Evolutionary conservation across 2,797 vertebrate genomes (phyloP), one percentile per base, ranked within the genome.

Genomic region (Kryptopterus vitreolus): DNA sequence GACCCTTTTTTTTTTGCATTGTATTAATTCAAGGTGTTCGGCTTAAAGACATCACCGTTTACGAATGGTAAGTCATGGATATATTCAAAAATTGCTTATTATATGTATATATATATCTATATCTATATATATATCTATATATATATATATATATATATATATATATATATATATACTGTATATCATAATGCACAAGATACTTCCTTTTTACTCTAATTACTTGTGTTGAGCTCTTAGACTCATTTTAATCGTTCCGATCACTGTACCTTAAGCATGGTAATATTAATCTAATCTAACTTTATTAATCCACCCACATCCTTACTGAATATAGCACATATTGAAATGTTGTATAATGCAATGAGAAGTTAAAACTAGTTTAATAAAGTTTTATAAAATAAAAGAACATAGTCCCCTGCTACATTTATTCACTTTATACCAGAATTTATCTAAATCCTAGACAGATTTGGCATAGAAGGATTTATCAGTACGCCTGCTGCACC

Each of bases 11-110:
- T 43, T 59, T 77, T 78, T 18, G 31, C 79, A 3, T 69, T 68
- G 22, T 50, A 29, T 76, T 78, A 53, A n/a, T 68, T 84, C 9
- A 15, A 83, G 94, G 87, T 93, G 86, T 76, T 90, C 71, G 88
- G 85, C 81, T 91, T 68, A 84, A 93, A 91, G 77, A 91, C 90
- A 91, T 94, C 94, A 87, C 93, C 93, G 88, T 91, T 94, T 84
- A 88, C 90, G 82, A 94, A 92, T 88, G 90, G 93, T 95, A 92
- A 92, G 93, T 93, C 24, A 26, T n/a, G 16, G 18, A 62, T 77
- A 52, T 59, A 26, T 26, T 1, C 12, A 35, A 33, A n/a, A 20
- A 1, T 2, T 3, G 33, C 31, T 71, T 55, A 0, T 24, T 58
- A 1, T 18, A n/a, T 74, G n/a, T 18, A 24, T 53, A 20, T n/a